Evolutionary conservation across 2,888 invertebrate species (phyloP), one percentile per base, ranked within the genome.

Genomic region (Schizaphis graminum): DNA sequence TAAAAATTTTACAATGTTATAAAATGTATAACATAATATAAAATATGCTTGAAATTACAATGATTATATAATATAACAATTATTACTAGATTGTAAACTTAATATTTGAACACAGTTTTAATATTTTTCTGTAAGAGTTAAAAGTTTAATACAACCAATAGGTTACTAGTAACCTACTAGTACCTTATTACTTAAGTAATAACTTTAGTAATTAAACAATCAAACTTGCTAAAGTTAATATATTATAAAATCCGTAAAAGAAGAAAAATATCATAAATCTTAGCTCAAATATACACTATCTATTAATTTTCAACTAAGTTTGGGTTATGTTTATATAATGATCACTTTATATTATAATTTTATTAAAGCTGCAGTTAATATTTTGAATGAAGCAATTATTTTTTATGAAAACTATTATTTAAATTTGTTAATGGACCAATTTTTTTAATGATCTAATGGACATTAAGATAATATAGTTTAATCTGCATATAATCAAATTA

Each of bases 291-390:
- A 49, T n/a, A 0, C 47, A 35, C 47, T 44, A 35, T 61, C 13
- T n/a, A n/a, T 67, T 57, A 67, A 35, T 77, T 41, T 28, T 67
- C 47, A 47, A 11, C 21, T 67, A 67, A 44, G n/a, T 47, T 28
- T n/a, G 24, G 47, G 21, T 47, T 61, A 16, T 89, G 13, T 61
- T 61, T 44, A n/a, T 44, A 21, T 67, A 90, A 90, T 90, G 61
- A 90, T 24, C 61, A 67, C n/a, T 90, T 57, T 13, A 41, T 89
- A 57, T 90, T 67, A 90, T 90, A 49, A 90, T 67, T 61, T 89
- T 89, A 89, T 90, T 35, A 77, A 35, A 44, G 61, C 28, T 47
- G 0, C 21, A 77, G 35, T 88, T 56, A 61, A 61, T 41, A 35
- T 89, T 61, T 10, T 35, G n/a, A 67, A 90, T 67, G 21, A 11